Evolutionary conservation across 2,888 invertebrate species (phyloP).

Genomic region (Abrostola triplasia): DNA sequence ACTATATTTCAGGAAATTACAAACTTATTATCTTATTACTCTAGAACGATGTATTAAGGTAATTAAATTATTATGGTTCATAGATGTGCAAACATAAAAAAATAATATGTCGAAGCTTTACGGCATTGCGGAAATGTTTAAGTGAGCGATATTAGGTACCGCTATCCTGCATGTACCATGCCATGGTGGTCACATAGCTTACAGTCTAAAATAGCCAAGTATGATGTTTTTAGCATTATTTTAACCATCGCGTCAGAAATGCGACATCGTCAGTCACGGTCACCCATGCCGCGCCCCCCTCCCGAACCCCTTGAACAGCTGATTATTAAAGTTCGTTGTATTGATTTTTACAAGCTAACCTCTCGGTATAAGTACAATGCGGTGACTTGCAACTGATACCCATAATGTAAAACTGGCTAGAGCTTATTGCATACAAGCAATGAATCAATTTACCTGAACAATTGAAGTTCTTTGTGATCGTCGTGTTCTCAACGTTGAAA

Average conservation of each 20-base stretch:
- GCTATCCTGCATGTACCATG: constrained; percentile 16
- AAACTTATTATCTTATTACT: constrained; percentile 42
- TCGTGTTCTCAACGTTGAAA: constrained; percentile 82
- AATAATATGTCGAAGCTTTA: constrained; percentile 4
- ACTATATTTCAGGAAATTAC: constrained; percentile 11
- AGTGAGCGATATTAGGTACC: constrained; percentile 14
- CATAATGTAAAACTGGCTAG: constrained; percentile 35
- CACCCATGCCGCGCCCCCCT: constrained; percentile 78
- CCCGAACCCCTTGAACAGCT: constrained; percentile 84
- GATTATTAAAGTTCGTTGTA: constrained; percentile 85
- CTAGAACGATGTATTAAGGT: constrained; percentile 52
- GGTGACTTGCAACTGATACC: constrained; percentile 43
- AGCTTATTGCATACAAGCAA: constrained; percentile 54
- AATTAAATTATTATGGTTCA: constrained; percentile 65
- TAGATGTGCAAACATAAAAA: constrained; percentile 46
- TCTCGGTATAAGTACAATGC: constrained; percentile 64
- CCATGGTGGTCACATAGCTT: constrained; percentile 33
- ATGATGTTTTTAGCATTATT: constrained; percentile 58
- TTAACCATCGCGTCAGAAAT: constrained; percentile 71
- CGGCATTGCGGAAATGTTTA: constrained; percentile 5
- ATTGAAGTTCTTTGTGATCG: constrained; percentile 89
- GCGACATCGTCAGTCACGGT: constrained; percentile 79
- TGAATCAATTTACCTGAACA: constrained; percentile 88
- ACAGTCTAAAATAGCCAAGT: constrained; percentile 56
- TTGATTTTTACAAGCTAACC: constrained; percentile 86